These are phyloP conservation scores for Petromus typicus DNA, from an alignment of 2,113 vertebrate species.

Conservation along the genomic window DNA sequence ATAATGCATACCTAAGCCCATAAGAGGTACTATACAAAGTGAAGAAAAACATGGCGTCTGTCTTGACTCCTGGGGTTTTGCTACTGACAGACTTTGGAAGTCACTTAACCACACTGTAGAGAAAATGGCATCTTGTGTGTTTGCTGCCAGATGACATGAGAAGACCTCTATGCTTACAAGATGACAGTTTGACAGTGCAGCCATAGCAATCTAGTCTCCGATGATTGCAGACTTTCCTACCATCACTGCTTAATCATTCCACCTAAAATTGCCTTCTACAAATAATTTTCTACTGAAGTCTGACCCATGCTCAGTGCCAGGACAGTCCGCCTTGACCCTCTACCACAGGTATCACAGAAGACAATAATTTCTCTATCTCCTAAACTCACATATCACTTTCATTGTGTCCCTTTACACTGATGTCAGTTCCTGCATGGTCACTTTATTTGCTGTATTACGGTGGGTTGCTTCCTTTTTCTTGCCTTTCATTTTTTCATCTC, in stretches of 20 bases:
- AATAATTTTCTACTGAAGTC: not conserved
- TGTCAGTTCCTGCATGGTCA: not conserved
- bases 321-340: not conserved
- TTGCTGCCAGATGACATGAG: not conserved
- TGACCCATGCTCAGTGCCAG: accelerated
- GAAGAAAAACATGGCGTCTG: not conserved
- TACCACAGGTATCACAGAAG: not conserved
- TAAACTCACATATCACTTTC: not conserved
- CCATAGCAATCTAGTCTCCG: too few relatives aligned
- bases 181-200: not conserved
- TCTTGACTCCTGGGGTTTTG: not conserved
- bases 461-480: not conserved
- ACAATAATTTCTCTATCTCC: not conserved
- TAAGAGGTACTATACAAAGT: not conserved
- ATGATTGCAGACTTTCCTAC: not conserved
- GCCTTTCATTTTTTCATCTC: not conserved
- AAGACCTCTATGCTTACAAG: not conserved
- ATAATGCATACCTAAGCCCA: not conserved
- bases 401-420: not conserved
- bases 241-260: too few relatives aligned
- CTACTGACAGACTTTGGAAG: not conserved
- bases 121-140: not conserved
- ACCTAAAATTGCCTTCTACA: not conserved
- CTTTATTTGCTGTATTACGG: not conserved
- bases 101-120: not conserved